Evolutionary conservation across 2,797 vertebrate species (phyloP).

Genomic region (Philypnodon macrostomus): DNA sequence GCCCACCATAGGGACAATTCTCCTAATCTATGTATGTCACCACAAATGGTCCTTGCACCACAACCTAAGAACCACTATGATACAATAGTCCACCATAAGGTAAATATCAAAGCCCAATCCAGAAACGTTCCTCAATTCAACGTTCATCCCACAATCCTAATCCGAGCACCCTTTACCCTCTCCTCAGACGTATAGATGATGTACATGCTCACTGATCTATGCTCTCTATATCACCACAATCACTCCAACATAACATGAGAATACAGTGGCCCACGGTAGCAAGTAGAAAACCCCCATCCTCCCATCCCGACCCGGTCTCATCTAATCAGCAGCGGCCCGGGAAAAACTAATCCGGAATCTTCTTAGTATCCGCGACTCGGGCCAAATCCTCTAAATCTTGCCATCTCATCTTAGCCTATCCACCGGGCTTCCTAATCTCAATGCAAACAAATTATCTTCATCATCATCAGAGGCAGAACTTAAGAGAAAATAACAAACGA

Average conservation of each 20-base stretch:
- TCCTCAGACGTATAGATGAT: slow-evolving; percentile 6
- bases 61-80: not conserved
- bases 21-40: no score
- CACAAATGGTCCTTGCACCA: not conserved
- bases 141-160: slow-evolving; percentile 44
- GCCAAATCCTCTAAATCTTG: slow-evolving; percentile 81
- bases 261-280: slow-evolving; percentile 27
- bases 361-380: slow-evolving; percentile 76
- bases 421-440: slow-evolving; percentile 76
- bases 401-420: slow-evolving; percentile 79
- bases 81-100: not conserved
- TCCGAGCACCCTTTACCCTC: slow-evolving; percentile 36
- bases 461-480: slow-evolving; percentile 71
- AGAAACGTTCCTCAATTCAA: slow-evolving; percentile 43
- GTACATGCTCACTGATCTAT: slow-evolving; percentile 34
- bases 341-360: slow-evolving; percentile 78
- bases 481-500: slow-evolving; percentile 38
- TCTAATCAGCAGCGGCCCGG: slow-evolving; percentile 75
- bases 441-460: slow-evolving; percentile 78
- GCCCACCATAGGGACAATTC: no score
- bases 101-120: slow-evolving; percentile 5
- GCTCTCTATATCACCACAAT: slow-evolving; percentile 22
- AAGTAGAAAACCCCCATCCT: slow-evolving; percentile 42
- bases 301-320: slow-evolving; percentile 43
- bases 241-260: slow-evolving; percentile 29